These are phyloP conservation scores for Apis florea DNA, from an alignment of 1,140 invertebrate species.

Conservation along the genomic window DNA sequence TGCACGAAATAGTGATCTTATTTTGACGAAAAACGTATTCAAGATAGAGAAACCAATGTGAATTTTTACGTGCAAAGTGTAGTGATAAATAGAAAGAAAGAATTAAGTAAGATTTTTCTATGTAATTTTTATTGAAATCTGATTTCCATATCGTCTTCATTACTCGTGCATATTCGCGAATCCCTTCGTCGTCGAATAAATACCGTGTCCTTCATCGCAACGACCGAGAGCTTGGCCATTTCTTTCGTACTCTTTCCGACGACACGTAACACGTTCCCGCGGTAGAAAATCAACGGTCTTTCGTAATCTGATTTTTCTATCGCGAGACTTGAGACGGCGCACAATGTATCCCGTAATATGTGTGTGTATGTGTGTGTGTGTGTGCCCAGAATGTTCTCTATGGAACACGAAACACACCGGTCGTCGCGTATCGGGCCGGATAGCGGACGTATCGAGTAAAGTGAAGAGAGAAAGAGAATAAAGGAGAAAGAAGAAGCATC, in stretches of 20 bases:
- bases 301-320: constrained; percentile 30
- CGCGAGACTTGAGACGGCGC: not conserved
- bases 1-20: too few relatives aligned
- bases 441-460: constrained; percentile 32
- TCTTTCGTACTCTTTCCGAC: constrained; percentile 30
- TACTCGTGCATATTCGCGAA: constrained; percentile 37
- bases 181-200: not conserved
- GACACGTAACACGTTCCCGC: not conserved
- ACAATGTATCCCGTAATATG: not conserved
- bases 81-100: not conserved
- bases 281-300: constrained; percentile 11
- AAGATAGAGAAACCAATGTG: constrained; percentile 19
- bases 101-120: not conserved
- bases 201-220: constrained; percentile 15
- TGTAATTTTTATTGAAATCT: constrained; percentile 13
- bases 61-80: constrained; percentile 34
- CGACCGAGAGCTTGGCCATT: constrained; percentile 17
- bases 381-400: not conserved
- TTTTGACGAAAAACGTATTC: not conserved
- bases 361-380: not conserved
- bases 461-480: not conserved
- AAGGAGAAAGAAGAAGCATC: not conserved
- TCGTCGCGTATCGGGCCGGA: constrained; percentile 25
- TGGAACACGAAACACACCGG: constrained; percentile 10
- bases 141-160: constrained; percentile 32